A percentile compares a stretch with the other conserved stretches of the same genome.
phyloP scores from a whole-genome alignment of 2,888 invertebrate species.

The Odontocolon sp. region DNA sequence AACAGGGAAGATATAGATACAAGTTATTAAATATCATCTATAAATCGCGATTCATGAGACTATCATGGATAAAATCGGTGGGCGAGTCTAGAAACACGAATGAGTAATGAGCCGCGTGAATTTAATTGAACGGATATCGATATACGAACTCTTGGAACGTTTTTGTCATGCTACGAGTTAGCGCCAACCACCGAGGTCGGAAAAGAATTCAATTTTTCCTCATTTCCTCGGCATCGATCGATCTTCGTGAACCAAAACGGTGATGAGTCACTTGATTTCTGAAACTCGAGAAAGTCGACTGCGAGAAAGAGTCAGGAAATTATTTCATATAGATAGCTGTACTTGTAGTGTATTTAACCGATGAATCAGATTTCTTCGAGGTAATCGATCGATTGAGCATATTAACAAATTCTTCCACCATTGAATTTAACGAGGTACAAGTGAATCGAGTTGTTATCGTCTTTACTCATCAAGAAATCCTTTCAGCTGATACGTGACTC shows the following conservation, averaged over 20 bases:
- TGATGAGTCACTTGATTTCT: constrained; percentile 41
- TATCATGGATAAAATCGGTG: constrained; percentile 57
- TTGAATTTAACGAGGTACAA: constrained; percentile 37
- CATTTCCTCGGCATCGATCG: neutral
- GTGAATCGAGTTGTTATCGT: constrained; percentile 28
- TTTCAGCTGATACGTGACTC: constrained; percentile 12
- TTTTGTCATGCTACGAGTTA: constrained; percentile 43
- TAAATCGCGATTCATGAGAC: constrained; percentile 41
- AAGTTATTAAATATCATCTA: no score
- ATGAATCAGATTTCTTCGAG: constrained; percentile 45
- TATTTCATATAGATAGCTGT: constrained; percentile 7
- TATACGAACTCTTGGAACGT: constrained; percentile 17
- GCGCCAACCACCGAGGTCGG: constrained; percentile 2
- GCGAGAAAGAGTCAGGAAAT: neutral
- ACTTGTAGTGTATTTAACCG: neutral
- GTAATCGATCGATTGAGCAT: constrained; percentile 33
- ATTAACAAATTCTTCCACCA: constrained; percentile 28
- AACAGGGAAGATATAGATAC: no score
- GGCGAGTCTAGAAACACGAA: constrained; percentile 61
- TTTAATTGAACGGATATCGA: constrained; percentile 60
- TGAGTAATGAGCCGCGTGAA: constrained; percentile 60
- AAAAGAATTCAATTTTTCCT: constrained; percentile 5
- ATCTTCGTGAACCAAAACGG: neutral
- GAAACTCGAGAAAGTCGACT: neutral
- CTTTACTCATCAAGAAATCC: constrained; percentile 38